Conservation (phyloP, 1,140 invertebrate species). For the Coboldia fuscipes region DNA sequence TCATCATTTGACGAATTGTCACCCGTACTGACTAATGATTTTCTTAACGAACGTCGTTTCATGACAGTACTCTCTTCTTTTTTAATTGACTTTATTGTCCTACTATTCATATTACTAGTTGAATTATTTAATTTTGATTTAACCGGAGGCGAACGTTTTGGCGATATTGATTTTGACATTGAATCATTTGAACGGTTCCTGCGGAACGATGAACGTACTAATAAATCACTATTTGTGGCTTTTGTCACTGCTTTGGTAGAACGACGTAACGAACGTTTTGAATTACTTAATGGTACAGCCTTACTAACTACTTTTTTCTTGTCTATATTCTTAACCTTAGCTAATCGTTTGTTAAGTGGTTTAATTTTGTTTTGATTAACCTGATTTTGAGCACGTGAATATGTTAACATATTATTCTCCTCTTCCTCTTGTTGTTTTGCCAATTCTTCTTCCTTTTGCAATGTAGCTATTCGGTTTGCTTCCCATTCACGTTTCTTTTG, state of each 20-base stretch:
- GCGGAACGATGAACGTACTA: too few species aligned
- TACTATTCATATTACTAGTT: background rate
- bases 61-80: background rate
- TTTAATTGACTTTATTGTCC: background rate
- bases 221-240: too few species aligned
- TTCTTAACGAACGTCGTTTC: too few species aligned
- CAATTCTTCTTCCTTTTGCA: constrained; percentile 43
- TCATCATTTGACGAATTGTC: too few species aligned
- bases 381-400: constrained; percentile 49
- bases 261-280: too few species aligned
- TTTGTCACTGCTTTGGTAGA: too few species aligned
- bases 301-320: too few species aligned
- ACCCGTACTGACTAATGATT: too few species aligned
- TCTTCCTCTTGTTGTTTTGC: constrained; percentile 40
- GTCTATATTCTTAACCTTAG: background rate
- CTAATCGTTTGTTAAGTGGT: background rate
- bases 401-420: constrained; percentile 41
- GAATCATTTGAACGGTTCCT: too few species aligned
- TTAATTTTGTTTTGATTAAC: constrained; percentile 30
- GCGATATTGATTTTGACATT: too few species aligned
- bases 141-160: background rate
- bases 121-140: background rate
- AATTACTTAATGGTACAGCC: too few species aligned
- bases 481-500: constrained; percentile 90
- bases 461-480: constrained; percentile 49